These are phyloP conservation scores for Hirtodrosophila confusa DNA, from an alignment of 2,888 invertebrate species.

Conservation along the genomic window DNA sequence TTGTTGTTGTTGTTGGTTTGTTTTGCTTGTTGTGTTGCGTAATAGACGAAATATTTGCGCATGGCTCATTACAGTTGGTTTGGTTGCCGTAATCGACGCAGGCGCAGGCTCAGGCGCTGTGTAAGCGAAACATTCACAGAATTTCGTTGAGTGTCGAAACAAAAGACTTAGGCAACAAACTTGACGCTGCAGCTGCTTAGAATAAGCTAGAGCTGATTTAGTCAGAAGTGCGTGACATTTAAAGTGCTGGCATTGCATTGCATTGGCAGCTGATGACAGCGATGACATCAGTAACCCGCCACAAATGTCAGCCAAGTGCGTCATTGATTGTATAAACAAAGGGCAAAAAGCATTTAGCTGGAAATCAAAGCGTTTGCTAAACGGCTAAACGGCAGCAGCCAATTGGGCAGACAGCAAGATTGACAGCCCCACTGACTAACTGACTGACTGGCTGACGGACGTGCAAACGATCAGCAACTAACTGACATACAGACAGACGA, in stretches of 20 bases:
- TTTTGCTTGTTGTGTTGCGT: constrained; percentile 50
- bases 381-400: constrained; percentile 43
- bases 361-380: constrained; percentile 42
- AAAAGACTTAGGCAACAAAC: constrained; percentile 73
- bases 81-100: constrained; percentile 69
- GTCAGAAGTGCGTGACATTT: constrained; percentile 55
- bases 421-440: constrained; percentile 49
- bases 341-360: constrained; percentile 61
- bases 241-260: constrained; percentile 34
- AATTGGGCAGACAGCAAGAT: constrained; percentile 45
- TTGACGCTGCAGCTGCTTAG: constrained; percentile 30
- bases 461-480: constrained; percentile 39
- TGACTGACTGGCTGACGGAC: constrained; percentile 22
- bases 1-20: constrained; percentile 30
- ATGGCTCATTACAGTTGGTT: constrained; percentile 73
- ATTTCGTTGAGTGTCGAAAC: constrained; percentile 62
- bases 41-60: constrained; percentile 78
- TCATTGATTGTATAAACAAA: constrained; percentile 63
- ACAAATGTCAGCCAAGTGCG: constrained; percentile 76
- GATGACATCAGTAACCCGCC: constrained; percentile 75
- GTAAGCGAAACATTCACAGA: constrained; percentile 64
- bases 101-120: constrained; percentile 21
- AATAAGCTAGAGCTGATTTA: constrained; percentile 26
- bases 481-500: constrained; percentile 28
- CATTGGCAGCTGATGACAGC: constrained; percentile 38